Evolutionary conservation across 1,140 invertebrate species (phyloP), one percentile per base, ranked within the genome.

Genomic region (Manduca sexta): DNA sequence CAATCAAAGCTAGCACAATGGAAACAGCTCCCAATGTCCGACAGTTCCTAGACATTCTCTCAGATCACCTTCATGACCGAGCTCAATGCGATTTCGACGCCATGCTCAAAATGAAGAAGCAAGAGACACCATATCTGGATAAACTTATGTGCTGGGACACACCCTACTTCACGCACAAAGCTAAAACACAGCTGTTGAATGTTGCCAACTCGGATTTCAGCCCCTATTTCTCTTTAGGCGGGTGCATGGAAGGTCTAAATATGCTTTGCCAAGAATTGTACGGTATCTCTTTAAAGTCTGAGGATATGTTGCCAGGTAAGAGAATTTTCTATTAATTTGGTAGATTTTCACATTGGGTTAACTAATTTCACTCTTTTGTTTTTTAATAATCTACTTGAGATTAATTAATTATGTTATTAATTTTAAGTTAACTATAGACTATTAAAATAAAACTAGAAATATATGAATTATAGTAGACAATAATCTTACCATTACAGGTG

Each of bases 211-310:
- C 88, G 11, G 93, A 96, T 64, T 94, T 93, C 68, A 87, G 92
- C 31, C 93, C 95, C 0, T 99, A 98, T 75, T 98, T 99, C 77
- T 98, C 97, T 0, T 86, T 99, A 0, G 97, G 97, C 6, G 90
- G 91, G 42, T 98, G 97, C 69, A 99, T 99, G 96, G 96, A 99
- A 65, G 98, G 98, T 0, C 81, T 99, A 2, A 96, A 97, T 82
- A 90, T 92, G 64, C 81, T 99, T 6, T 93, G 97, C 30, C 88
- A 93, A 43, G 88, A 89, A 34, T 84, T 99, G 0, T 98, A 93
- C 71, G 93, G 92, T 3, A 93, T 99, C 17, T 89, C 86, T 3
- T 80, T 99, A 5, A 82, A 93, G 45, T 87, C 90, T 49, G 89
- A 91, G 37, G 91, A 94, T 51, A 88, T 93, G 54, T 78, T 90